Evolutionary conservation across 1,140 invertebrate species (phyloP).

Genomic region (Hestina assimilis): DNA sequence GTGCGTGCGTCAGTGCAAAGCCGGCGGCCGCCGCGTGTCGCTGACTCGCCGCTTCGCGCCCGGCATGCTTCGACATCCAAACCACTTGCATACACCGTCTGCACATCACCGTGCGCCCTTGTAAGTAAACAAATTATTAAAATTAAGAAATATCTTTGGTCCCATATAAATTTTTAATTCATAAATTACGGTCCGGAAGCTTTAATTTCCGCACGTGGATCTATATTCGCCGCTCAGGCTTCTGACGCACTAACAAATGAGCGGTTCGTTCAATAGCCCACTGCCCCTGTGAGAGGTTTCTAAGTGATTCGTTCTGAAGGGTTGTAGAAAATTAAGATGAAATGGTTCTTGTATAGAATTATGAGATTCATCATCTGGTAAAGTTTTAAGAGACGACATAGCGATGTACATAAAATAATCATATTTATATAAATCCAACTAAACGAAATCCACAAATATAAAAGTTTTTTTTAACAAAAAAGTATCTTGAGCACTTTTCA

Average conservation of each 20-base stretch:
- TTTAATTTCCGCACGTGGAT: slow-evolving; percentile 64
- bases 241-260: slow-evolving; percentile 69
- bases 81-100: slow-evolving; percentile 31
- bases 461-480: too few relatives aligned
- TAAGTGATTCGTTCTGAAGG: slow-evolving; percentile 61
- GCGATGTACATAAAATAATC: not conserved
- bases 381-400: not conserved
- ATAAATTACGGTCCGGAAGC: slow-evolving; percentile 37
- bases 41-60: slow-evolving; percentile 36
- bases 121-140: slow-evolving; percentile 51
- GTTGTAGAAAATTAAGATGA: slow-evolving; percentile 62
- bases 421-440: not conserved
- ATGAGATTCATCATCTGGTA: too few relatives aligned
- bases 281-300: slow-evolving; percentile 73
- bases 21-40: slow-evolving; percentile 55
- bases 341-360: slow-evolving; percentile 28
- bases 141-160: not conserved
- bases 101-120: slow-evolving; percentile 65
- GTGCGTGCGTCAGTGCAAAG: slow-evolving; percentile 60
- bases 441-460: too few relatives aligned
- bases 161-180: slow-evolving; percentile 39
- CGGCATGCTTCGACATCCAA: slow-evolving; percentile 46
- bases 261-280: slow-evolving; percentile 75
- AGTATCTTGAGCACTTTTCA: slow-evolving; percentile 8
- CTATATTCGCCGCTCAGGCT: slow-evolving; percentile 48